A percentile compares a stretch with the other conserved stretches of the same genome.
phyloP scores from a whole-genome alignment of 2,113 vertebrate species.

The Chroicocephalus ridibundus region DNA sequence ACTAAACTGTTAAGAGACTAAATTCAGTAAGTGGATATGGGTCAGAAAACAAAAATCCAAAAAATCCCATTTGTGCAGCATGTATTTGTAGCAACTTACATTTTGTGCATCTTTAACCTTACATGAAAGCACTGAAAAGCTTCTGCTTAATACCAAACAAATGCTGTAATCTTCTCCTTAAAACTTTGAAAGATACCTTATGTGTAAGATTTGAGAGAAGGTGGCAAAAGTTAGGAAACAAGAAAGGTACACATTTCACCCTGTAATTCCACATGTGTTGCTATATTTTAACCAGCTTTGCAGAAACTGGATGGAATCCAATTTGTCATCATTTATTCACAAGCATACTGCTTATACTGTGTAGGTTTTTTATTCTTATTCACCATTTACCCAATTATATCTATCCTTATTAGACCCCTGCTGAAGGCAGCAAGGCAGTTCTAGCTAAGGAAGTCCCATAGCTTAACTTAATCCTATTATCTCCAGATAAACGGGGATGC shows the following conservation, averaged over 20 bases:
- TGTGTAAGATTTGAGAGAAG: slow-evolving; percentile 19
- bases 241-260: slow-evolving; percentile 23
- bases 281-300: slow-evolving; percentile 62
- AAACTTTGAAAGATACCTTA: slow-evolving; percentile 30
- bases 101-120: slow-evolving; percentile 57
- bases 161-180: neutral
- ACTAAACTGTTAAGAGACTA: slow-evolving; percentile 67
- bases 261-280: slow-evolving; percentile 42
- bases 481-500: slow-evolving; percentile 75
- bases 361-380: slow-evolving; percentile 73
- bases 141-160: slow-evolving; percentile 36
- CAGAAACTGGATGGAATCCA: slow-evolving; percentile 73
- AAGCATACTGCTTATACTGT: slow-evolving; percentile 66
- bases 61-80: slow-evolving; percentile 56
- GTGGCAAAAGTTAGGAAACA: neutral
- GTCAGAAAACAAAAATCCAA: slow-evolving; percentile 61
- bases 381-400: slow-evolving; percentile 81
- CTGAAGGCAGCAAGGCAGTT: slow-evolving; percentile 76
- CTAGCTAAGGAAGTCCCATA: slow-evolving; percentile 77
- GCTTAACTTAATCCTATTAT: slow-evolving; percentile 84
- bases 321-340: slow-evolving; percentile 77
- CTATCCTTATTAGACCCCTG: slow-evolving; percentile 82
- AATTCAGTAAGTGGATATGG: slow-evolving; percentile 67
- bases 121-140: slow-evolving; percentile 25
- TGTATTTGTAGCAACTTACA: slow-evolving; percentile 58